Percentiles rank a stretch among this genome's conserved stretches.
Conservation (phyloP, 2,797 vertebrate genomes). For the Lerista edwardsae region DNA sequence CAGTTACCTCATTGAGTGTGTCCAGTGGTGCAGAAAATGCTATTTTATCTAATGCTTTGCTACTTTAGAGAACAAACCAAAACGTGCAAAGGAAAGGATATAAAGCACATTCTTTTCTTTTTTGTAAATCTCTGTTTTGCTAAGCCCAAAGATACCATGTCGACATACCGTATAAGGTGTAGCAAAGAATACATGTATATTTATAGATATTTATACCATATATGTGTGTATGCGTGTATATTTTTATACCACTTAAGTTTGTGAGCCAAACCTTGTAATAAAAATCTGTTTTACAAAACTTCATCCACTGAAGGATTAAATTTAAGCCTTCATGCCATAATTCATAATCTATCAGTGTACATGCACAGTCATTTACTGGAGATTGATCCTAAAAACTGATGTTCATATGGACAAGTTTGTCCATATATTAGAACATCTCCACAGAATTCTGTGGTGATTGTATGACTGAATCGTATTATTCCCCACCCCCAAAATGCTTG, state of each 20-base stretch:
- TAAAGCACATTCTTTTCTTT: constrained; percentile 73
- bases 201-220: constrained; percentile 84
- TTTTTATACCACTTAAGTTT: constrained; percentile 81
- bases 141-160: constrained; percentile 84
- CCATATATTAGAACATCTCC: fast-evolving
- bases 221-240: constrained; percentile 75
- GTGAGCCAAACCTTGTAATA: constrained; percentile 81
- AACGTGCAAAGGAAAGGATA: constrained; percentile 71
- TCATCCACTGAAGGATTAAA: constrained; percentile 29
- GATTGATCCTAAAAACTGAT: neutral
- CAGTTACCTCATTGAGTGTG: constrained; percentile 95
- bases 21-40: constrained; percentile 86
- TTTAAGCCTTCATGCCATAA: constrained; percentile 65
- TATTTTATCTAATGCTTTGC: constrained; percentile 90
- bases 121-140: constrained; percentile 73
- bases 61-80: constrained; percentile 85
- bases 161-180: constrained; percentile 77
- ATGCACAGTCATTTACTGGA: fast-evolving
- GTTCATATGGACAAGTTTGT: neutral
- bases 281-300: constrained; percentile 74
- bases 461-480: neutral
- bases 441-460: constrained; percentile 13
- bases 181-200: constrained; percentile 80
- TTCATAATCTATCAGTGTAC: neutral
- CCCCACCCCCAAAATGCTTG: constrained; percentile 5